Evolutionary conservation across 2,888 invertebrate genomes (phyloP).

Genomic region (Pseudanteris insignis): DNA sequence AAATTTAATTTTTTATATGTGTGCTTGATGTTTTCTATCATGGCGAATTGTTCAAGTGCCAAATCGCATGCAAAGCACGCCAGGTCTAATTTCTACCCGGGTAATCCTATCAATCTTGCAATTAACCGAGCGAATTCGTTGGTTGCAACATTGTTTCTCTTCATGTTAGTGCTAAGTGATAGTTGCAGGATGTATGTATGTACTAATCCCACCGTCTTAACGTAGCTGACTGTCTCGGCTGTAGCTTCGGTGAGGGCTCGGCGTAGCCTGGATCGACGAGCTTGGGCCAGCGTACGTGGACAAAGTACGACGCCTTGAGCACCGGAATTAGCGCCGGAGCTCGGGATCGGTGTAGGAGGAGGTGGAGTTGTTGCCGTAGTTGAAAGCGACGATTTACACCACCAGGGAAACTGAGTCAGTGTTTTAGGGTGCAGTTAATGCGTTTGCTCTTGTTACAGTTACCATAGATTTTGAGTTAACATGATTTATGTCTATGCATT

Average conservation of each 20-base stretch:
- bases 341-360: constrained; percentile 48
- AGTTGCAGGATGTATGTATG: constrained; percentile 41
- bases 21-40: too few species aligned
- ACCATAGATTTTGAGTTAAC: constrained; percentile 29
- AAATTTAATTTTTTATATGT: too few species aligned
- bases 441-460: constrained; percentile 42
- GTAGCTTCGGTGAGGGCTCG: constrained; percentile 91
- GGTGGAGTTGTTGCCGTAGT: constrained; percentile 59
- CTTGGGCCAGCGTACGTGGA: constrained; percentile 89
- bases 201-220: constrained; percentile 80
- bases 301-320: constrained; percentile 87
- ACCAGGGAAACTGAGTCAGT: constrained; percentile 64
- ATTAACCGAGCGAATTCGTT: constrained; percentile 2
- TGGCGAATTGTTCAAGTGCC: too few species aligned
- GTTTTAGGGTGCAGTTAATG: constrained; percentile 52
- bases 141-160: constrained; percentile 25
- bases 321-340: constrained; percentile 52
- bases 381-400: constrained; percentile 64
- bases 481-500: constrained; percentile 5
- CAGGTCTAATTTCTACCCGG: neutral
- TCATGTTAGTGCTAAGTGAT: constrained; percentile 39
- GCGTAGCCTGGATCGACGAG: constrained; percentile 84
- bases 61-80: too few species aligned
- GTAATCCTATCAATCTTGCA: too few species aligned
- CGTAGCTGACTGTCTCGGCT: constrained; percentile 87